Conservation (phyloP, 2,113 vertebrate species). For the Lepus timidus region DNA sequence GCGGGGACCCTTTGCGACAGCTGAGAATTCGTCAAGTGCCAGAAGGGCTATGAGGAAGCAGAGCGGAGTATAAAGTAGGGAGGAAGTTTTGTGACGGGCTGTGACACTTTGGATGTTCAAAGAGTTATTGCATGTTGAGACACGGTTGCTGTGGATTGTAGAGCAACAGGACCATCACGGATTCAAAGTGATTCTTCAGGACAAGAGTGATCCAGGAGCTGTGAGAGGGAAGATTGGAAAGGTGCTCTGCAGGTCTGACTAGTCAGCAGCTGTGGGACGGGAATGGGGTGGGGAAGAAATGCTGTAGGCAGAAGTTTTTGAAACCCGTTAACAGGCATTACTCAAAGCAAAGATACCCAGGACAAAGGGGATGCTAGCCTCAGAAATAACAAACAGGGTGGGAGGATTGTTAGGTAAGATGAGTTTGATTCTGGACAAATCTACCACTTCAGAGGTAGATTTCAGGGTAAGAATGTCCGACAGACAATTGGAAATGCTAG, state of each 20-base stretch:
- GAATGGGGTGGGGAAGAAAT: background rate
- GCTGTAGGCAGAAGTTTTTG: background rate
- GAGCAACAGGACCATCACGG: background rate
- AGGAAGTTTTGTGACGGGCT: background rate
- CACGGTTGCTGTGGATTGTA: background rate
- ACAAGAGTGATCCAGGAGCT: background rate
- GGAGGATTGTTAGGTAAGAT: background rate
- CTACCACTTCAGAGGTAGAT: background rate
- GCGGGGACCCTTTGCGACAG: background rate
- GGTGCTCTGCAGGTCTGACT: background rate
- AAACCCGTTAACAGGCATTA: background rate
- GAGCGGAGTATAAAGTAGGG: background rate
- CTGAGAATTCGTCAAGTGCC: background rate
- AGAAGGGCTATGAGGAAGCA: background rate
- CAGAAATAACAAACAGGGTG: background rate
- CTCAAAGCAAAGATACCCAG: background rate
- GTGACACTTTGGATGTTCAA: background rate
- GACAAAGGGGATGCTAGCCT: background rate
- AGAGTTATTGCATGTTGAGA: background rate
- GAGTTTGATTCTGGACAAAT: background rate
- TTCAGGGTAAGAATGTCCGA: background rate
- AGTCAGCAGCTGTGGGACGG: background rate
- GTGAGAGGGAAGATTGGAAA: background rate
- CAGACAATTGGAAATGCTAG: background rate
- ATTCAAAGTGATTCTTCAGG: background rate